Base-by-base conservation (phyloP, 2,888 invertebrate species). In the Byasa hedistus region DNA sequence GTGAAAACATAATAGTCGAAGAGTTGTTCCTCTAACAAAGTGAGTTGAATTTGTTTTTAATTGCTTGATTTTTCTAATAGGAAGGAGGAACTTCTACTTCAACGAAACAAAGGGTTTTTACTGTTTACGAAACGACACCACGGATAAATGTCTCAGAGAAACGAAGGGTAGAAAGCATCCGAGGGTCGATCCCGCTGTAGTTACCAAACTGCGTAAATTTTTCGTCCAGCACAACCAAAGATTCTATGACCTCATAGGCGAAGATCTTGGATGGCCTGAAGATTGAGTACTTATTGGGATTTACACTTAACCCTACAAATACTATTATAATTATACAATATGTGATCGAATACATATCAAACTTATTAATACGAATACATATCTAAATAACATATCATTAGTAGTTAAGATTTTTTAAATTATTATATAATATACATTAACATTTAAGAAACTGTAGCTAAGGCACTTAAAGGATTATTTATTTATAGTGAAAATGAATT, bases 21-120 rank as follows among this genome's bases (percentile, higher is more conserved):
- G 10, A 10, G 32, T 32, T 32, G 7, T 10, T 5, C 10, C 32
- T 32, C 4, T 19, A 12, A n/a, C 48, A 48, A n/a, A 48, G 1
- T 19, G 48, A 19, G 48, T 48, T 19, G 19, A 12, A 48, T 19
- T n/a, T n/a, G n/a, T n/a, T 21, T 1, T 51, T 51, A 3, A 8
- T 21, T 21, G 22, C 51, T 22, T 39, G 21, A 57, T 62, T 75
- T 61, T 73, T 64, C 63, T 57, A 72, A 83, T 83, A 91, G 95
- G 95, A 64, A 94, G 95, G 76, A 96, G 96, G 84, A 97, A 98
- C 87, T 97, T 99, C 87, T 98, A 98, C 90, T 99, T 98, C 92
- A 99, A 99, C 91, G 96, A 96, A 88, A 98, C 98, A 21, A 98
- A 98, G 87, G 98, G 99, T 69, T 98, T 99, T 91, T 99, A 96